A percentile compares a stretch with the other conserved stretches of the same genome.
These are phyloP conservation scores for Crossaster papposus DNA, from an alignment of 53 echinoderm and acorn worm species.

Conservation along the genomic window DNA sequence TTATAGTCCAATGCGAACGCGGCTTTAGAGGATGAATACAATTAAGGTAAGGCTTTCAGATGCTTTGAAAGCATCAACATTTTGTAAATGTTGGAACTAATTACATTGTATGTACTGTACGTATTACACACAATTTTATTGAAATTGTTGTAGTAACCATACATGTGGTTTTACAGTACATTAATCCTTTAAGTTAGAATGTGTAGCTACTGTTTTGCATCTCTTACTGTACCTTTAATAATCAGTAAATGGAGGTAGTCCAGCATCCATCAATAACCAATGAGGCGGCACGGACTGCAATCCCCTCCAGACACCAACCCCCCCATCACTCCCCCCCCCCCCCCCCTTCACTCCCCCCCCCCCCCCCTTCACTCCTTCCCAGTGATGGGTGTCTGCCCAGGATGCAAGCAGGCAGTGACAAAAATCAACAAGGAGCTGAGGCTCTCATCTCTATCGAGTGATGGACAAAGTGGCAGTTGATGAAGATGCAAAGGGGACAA, in stretches of 20 bases:
- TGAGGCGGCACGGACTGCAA: slow-evolving; percentile 35
- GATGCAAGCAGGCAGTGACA: background rate
- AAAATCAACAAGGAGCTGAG: background rate
- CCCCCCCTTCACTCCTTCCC: background rate
- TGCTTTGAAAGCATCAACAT: no score
- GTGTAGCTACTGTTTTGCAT: background rate
- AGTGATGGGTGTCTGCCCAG: background rate
- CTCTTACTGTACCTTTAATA: slow-evolving; percentile 15
- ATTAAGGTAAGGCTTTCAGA: no score
- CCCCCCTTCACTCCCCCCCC: background rate
- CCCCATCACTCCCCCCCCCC: background rate
- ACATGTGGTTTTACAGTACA: background rate
- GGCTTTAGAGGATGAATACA: no score
- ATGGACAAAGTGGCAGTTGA: background rate
- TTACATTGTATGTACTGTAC: no score
- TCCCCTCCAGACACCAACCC: slow-evolving; percentile 34
- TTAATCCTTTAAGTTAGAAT: background rate
- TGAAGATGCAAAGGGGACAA: background rate
- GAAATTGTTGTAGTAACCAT: background rate
- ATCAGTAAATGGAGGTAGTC: background rate
- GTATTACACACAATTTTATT: no score
- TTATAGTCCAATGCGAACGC: no score
- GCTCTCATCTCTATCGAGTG: background rate
- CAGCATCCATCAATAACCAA: slow-evolving; percentile 56
- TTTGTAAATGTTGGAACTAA: no score